These are phyloP conservation scores for Aethina tumida DNA, from an alignment of 1,140 invertebrate species.

Conservation along the genomic window DNA sequence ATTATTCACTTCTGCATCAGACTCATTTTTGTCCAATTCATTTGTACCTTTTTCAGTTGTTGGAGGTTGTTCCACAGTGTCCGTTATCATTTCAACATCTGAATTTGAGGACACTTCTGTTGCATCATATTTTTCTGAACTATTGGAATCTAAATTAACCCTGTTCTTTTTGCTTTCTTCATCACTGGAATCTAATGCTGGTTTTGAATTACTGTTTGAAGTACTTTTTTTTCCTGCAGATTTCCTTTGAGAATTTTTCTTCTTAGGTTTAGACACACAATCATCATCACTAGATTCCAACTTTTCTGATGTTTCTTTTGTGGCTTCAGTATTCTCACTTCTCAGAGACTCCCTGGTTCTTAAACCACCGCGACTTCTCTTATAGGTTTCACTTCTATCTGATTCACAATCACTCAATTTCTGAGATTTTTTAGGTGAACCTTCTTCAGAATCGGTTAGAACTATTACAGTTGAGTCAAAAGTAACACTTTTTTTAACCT, in stretches of 20 bases:
- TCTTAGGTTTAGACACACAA: background rate
- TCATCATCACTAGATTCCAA: slow-evolving; percentile 5
- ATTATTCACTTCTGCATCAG: background rate
- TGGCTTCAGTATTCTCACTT: slow-evolving; percentile 5
- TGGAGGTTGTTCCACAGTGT: background rate
- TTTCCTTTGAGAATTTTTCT: slow-evolving; percentile 1
- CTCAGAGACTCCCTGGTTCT: no score
- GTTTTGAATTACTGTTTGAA: background rate
- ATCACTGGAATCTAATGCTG: slow-evolving; percentile 8
- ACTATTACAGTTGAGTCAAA: slow-evolving; percentile 23
- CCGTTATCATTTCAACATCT: background rate
- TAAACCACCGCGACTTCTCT: no score
- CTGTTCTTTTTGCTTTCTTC: background rate
- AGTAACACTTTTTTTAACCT: slow-evolving; percentile 16
- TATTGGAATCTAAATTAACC: background rate
- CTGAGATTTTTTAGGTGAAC: slow-evolving; percentile 11
- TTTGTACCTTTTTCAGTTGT: background rate
- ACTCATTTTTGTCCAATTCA: background rate
- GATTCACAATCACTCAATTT: slow-evolving; percentile 5
- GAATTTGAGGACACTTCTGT: background rate
- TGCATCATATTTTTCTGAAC: background rate
- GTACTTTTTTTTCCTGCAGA: background rate
- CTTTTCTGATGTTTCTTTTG: slow-evolving; percentile 10
- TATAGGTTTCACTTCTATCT: slow-evolving; percentile 8
- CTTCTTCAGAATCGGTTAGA: slow-evolving; percentile 25